phyloP scores from a whole-genome alignment of 2,888 invertebrate species.

The Mactromeris polynyma region DNA sequence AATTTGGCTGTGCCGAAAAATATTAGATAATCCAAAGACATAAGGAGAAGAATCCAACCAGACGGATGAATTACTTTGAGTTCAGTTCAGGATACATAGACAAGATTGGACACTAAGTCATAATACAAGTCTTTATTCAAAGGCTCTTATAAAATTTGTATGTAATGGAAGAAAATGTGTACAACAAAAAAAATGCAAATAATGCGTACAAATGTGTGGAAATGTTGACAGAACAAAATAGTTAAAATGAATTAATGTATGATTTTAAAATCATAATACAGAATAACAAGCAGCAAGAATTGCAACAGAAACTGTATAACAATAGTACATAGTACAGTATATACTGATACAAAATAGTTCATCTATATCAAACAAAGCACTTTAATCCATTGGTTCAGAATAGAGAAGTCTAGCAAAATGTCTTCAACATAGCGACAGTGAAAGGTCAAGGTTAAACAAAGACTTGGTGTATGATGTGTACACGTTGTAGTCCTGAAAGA shows the following conservation, averaged over 20 bases:
- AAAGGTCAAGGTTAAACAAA: not conserved
- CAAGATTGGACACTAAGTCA: too few species aligned
- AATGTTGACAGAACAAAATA: not conserved
- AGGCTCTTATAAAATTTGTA: not conserved
- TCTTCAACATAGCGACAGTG: not conserved
- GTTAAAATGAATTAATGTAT: not conserved
- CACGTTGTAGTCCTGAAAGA: conserved; percentile 62
- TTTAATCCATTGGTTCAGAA: not conserved
- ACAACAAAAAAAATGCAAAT: not conserved
- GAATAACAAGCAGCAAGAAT: not conserved
- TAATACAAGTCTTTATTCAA: not conserved
- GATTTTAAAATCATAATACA: not conserved
- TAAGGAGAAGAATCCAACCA: too few species aligned
- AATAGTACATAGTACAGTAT: not conserved
- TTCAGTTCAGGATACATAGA: too few species aligned
- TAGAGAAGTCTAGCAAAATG: not conserved
- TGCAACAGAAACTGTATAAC: not conserved
- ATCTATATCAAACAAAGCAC: not conserved
- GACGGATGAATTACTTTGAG: too few species aligned
- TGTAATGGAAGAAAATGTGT: not conserved
- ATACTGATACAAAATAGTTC: not conserved
- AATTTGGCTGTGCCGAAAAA: too few species aligned
- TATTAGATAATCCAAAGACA: too few species aligned
- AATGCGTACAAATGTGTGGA: not conserved
- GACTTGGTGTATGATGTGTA: not conserved